A percentile compares a stretch with the other conserved stretches of the same genome.
Conservation (phyloP, 2,113 vertebrate species). For the Oxygymnocypris stewartii region DNA sequence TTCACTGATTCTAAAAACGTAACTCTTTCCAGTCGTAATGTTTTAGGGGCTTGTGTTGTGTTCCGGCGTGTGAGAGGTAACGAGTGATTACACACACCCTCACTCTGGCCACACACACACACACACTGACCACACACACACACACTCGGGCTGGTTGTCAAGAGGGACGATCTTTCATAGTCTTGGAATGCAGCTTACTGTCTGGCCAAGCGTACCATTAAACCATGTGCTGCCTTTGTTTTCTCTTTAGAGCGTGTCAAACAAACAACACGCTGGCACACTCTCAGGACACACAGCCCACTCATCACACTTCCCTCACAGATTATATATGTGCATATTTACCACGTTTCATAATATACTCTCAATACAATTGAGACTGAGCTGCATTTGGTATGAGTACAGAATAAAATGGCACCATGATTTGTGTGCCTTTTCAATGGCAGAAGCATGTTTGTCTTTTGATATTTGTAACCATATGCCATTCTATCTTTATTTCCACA, state of each 20-base stretch:
- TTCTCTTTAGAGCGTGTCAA: constrained; percentile 62
- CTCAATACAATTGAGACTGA: background rate
- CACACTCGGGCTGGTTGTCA: constrained; percentile 63
- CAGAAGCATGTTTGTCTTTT: background rate
- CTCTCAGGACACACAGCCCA: constrained; percentile 54
- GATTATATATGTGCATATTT: background rate
- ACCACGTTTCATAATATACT: background rate
- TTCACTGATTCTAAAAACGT: no score
- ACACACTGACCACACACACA: constrained; percentile 70
- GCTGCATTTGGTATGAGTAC: background rate
- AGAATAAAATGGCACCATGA: background rate
- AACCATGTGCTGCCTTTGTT: constrained; percentile 70
- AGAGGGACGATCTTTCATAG: constrained; percentile 57
- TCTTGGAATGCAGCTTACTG: constrained; percentile 72
- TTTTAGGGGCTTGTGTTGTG: background rate
- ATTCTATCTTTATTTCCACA: constrained; percentile 42
- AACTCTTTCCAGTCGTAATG: background rate
- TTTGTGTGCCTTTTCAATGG: background rate
- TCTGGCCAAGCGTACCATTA: constrained; percentile 71
- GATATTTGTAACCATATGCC: background rate
- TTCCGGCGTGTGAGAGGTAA: background rate
- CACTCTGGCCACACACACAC: constrained; percentile 21
- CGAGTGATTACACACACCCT: background rate
- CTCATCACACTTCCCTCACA: background rate
- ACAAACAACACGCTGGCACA: constrained; percentile 70